Evolutionary conservation across 92 coral and sea anemone species (phyloP).

Genomic region (Epizoanthus illoricatus): DNA sequence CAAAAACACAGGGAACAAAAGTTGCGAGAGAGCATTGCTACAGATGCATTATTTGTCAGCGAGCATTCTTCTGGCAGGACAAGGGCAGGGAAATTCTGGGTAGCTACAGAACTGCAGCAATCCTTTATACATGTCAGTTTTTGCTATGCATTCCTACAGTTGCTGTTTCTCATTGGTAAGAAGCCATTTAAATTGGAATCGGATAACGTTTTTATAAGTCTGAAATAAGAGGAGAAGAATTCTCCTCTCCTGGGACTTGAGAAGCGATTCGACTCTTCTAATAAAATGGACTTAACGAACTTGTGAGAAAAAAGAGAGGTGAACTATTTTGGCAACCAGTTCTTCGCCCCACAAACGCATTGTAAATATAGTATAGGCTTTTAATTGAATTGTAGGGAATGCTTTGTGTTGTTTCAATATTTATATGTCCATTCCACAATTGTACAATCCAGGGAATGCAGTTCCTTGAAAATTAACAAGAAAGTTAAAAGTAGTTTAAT

Average conservation of each 20-base stretch:
- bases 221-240: background rate
- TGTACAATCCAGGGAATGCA: background rate
- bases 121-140: background rate
- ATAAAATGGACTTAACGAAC: background rate
- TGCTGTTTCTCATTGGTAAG: background rate
- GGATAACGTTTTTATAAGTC: background rate
- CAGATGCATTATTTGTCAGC: background rate
- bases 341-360: background rate
- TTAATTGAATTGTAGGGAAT: slow-evolving; percentile 23
- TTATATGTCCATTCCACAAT: slow-evolving; percentile 27
- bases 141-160: background rate
- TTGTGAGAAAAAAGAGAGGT: background rate
- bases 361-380: slow-evolving; percentile 30
- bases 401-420: slow-evolving; percentile 32
- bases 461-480: slow-evolving; percentile 18
- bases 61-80: background rate
- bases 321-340: background rate
- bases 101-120: background rate
- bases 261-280: background rate
- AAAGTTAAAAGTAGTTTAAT: slow-evolving; percentile 10
- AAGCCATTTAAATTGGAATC: background rate
- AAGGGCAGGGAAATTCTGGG: background rate
- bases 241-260: background rate
- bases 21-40: too few relatives aligned
- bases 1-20: background rate